Base-by-base conservation (phyloP, 2,797 vertebrate species). In the Acanthopagrus latus region DNA sequence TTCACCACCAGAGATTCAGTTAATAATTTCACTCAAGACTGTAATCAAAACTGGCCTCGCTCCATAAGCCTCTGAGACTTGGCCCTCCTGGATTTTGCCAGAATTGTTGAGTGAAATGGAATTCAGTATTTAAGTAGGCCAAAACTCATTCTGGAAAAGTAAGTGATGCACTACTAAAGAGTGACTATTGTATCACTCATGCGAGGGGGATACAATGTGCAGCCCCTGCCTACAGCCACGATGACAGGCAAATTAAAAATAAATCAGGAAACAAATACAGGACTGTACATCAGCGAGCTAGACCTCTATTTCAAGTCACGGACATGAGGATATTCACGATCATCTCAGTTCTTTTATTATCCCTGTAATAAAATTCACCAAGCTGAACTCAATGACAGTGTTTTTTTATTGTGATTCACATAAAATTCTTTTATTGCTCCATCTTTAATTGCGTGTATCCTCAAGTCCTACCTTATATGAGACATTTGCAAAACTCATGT, bases 41-140 rank as follows among this genome's bases (percentile, higher is more conserved):
- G 85, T 93, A 87, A 92, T 91, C 76, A 93, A 86, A 86, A 58
- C 25, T 80, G 89, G 29, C 86, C 87, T 83, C 4, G 27, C 70
- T 87, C 59, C 56, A 56, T 59, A 75, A 52, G 74, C 90, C 80
- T 33, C 85, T 16, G 78, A 88, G 92, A 88, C 59, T 54, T 67
- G 70, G 44, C 71, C 91, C 75, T 76, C 46, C 43, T 80, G 89
- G 88, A 77, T 71, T 86, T 7, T 84, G 27, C 51, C 47, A 76
- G 74, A 76, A 77, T 72, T 82, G 66, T 68, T 77, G 76, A 83
- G 50, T 71, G 50, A 48, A 81, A 78, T 70, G 29, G 51, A 73
- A 76, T 63, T 83, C 11, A 59, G 29, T 58, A 2, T 69, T 69
- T 21, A 59, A 1, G 6, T 70, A 43, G 46, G 64, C 29, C 16